Percentiles rank a stretch among this genome's conserved stretches.
Evolutionary conservation across 2,888 invertebrate species (phyloP).

Genomic region (Scaptodrosophila latifasciaeformis): DNA sequence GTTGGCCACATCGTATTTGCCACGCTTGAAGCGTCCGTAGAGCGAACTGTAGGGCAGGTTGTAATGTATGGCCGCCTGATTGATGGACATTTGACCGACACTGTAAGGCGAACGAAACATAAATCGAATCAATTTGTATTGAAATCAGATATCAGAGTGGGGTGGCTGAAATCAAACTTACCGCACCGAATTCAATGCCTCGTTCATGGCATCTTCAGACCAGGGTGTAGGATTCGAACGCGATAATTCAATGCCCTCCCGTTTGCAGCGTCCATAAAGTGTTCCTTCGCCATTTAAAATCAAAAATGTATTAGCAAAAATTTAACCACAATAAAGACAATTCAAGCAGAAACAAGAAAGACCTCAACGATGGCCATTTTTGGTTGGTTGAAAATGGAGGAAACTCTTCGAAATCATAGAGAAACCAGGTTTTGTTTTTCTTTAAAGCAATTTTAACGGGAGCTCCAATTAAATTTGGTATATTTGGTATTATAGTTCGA

Average conservation of each 20-base stretch:
- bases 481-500: no score
- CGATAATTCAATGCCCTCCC: conserved; percentile 91
- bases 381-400: background rate
- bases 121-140: background rate
- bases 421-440: no score
- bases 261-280: conserved; percentile 90
- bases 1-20: conserved; percentile 82
- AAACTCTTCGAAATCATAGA: no score
- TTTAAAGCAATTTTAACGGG: no score
- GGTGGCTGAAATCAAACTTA: conserved; percentile 67
- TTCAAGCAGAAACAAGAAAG: no score
- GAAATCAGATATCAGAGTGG: background rate
- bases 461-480: no score
- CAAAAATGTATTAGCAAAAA: conserved; percentile 27
- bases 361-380: no score
- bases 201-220: conserved; percentile 95
- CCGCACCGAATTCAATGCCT: conserved; percentile 92
- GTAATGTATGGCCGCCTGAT: conserved; percentile 93
- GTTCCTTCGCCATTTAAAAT: conserved; percentile 78
- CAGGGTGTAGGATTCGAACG: conserved; percentile 93
- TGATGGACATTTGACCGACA: conserved; percentile 93
- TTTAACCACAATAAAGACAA: background rate
- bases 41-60: conserved; percentile 93
- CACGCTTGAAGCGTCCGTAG: conserved; percentile 91
- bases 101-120: conserved; percentile 74